These are phyloP conservation scores for Drosophila lini DNA, from an alignment of 1,140 invertebrate genomes.

Conservation along the genomic window DNA sequence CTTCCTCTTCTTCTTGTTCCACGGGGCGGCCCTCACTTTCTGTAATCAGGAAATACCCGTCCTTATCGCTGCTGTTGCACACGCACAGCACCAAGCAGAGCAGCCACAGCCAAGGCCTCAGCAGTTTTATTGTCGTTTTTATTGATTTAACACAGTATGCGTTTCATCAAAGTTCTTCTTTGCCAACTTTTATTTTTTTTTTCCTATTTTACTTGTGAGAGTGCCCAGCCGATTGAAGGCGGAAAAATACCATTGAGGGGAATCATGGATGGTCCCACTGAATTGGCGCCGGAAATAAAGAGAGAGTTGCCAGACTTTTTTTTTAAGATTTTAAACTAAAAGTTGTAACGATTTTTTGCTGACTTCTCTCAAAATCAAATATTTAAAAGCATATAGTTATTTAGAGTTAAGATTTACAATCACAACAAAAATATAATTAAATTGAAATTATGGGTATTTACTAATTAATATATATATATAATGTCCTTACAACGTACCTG, in stretches of 20 bases:
- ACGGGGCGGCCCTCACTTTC: slow-evolving; percentile 18
- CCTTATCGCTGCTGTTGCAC: slow-evolving; percentile 30
- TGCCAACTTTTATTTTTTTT: background rate
- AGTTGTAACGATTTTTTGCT: too few relatives aligned
- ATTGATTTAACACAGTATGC: slow-evolving; percentile 37
- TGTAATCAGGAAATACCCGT: slow-evolving; percentile 7
- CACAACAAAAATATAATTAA: too few relatives aligned
- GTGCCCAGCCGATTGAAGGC: background rate
- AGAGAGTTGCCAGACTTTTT: background rate
- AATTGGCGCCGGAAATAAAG: too few relatives aligned
- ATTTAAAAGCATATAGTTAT: too few relatives aligned
- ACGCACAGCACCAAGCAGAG: slow-evolving; percentile 32
- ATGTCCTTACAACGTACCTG: background rate
- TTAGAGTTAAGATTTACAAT: too few relatives aligned
- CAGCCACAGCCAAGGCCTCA: slow-evolving; percentile 27
- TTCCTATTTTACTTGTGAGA: background rate
- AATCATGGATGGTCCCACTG: background rate
- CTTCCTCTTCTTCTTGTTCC: slow-evolving; percentile 7
- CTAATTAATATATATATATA: background rate
- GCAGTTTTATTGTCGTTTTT: slow-evolving; percentile 11
- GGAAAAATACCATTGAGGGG: background rate
- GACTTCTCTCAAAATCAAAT: too few relatives aligned
- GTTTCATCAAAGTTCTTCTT: slow-evolving; percentile 12
- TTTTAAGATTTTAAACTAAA: background rate
- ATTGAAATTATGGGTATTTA: background rate